Evolutionary conservation across 2,797 vertebrate genomes (phyloP).

Genomic region (Rhadinocentrus ornatus): DNA sequence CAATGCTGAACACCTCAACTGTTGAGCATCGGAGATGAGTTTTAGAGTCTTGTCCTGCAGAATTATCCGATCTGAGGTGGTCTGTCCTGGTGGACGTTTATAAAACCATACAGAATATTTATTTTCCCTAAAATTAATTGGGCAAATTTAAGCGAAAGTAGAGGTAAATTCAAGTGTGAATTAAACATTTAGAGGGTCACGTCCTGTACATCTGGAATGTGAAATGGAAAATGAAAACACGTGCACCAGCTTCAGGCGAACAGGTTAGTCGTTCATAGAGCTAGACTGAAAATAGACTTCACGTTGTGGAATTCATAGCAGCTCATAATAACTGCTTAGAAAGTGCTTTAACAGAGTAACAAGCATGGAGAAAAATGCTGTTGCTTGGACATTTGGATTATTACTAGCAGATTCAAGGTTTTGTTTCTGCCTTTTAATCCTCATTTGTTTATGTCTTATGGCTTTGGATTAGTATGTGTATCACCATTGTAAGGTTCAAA

Average conservation of each 20-base stretch:
- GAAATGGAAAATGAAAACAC: not conserved
- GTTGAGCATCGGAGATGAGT: not conserved
- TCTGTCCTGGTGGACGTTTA: too few species aligned
- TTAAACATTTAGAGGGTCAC: not conserved
- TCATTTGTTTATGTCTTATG: constrained; percentile 54
- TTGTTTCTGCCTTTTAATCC: not conserved
- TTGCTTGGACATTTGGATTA: not conserved
- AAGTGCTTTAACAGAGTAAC: not conserved
- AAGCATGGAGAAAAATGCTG: not conserved
- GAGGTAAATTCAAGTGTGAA: not conserved
- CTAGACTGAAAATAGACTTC: not conserved
- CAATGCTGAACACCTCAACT: constrained; percentile 3
- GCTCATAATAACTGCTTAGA: not conserved
- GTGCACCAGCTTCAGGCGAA: not conserved
- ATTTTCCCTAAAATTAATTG: too few species aligned
- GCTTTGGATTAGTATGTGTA: constrained; percentile 49
- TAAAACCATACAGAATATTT: too few species aligned
- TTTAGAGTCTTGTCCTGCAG: not conserved
- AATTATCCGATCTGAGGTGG: not conserved
- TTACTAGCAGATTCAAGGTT: not conserved
- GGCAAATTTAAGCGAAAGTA: not conserved
- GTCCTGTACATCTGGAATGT: too few species aligned
- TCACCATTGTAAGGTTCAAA: constrained; percentile 72
- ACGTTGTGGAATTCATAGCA: not conserved
- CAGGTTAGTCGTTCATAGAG: not conserved